Base-by-base conservation (phyloP, 1,140 invertebrate genomes). In the Trichonephila clavipes region DNA sequence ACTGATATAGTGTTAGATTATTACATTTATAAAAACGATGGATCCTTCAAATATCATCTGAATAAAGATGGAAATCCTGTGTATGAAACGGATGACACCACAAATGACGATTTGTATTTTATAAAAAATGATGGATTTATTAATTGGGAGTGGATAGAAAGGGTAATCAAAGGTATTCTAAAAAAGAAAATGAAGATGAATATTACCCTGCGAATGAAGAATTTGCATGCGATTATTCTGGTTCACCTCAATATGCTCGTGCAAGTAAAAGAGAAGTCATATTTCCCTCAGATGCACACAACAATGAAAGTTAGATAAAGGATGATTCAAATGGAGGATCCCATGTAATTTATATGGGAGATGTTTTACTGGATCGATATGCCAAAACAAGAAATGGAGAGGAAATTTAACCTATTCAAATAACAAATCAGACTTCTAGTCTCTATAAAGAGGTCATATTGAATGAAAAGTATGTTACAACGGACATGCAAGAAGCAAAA, bases 31-130 rank as follows among this genome's bases (percentile, higher is more conserved):
- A 24, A 24, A 0, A 6, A 0, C 0, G 10, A 21, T 1, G 2
- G 2, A 6, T 12, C 0, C 19, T 8, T 69, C 8, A 24, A 12
- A 69, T 69, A 69, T 24, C 64, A n/a, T 1, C 24, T 69, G 8
- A 21, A 69, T n/a, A 2, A 0, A 0, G n/a, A 69, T 6, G 64
- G 2, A 1, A 3, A 7, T 1, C 64, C 64, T 2, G 0, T 0
- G 10, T 69, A 69, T 7, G 8, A 24, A 0, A n/a, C 0, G 21
- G 64, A 69, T 24, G 21, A 10, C 12, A 69, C 21, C 19, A 69
- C 64, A 1, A 28, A 28, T 4, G 21, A n/a, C 1, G 64, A 69
- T 10, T 2, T 24, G 8, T 69, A 66, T 66, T 6, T n/a, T 6
- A 10, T 66, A 1, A n/a, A 8, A 2, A 66, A n/a, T 1, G 40